A percentile compares a stretch with the other conserved stretches of the same genome.
phyloP scores from a whole-genome alignment of 2,797 vertebrate species.

The Cygnus olor region DNA sequence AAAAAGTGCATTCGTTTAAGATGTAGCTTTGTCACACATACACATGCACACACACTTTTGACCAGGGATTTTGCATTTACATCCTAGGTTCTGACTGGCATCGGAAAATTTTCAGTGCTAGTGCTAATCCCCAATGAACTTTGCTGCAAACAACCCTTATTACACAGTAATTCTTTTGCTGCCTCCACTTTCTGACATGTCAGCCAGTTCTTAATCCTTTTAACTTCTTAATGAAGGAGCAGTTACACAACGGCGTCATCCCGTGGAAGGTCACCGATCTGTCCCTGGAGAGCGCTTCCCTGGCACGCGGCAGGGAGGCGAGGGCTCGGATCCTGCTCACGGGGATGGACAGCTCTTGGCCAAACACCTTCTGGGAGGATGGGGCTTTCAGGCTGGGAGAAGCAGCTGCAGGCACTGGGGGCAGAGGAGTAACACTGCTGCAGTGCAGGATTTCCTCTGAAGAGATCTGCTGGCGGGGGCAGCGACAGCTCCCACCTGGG shows the following conservation, averaged over 20 bases:
- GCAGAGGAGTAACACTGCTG: neutral
- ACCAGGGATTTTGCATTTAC: neutral
- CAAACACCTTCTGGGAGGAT: neutral
- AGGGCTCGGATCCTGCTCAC: neutral
- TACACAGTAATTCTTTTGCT: neutral
- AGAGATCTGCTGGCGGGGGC: neutral
- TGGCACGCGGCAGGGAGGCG: neutral
- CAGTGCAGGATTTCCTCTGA: neutral
- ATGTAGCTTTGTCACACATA: neutral
- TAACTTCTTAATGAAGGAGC: slow-evolving; percentile 22
- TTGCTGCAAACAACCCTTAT: neutral
- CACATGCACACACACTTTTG: neutral
- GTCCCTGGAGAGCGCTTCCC: accelerated
- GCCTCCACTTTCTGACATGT: neutral
- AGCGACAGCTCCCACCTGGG: neutral
- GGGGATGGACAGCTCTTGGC: neutral
- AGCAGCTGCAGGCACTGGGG: neutral
- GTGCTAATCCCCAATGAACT: neutral
- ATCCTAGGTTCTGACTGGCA: neutral
- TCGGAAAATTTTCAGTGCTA: neutral
- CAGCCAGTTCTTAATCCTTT: slow-evolving; percentile 33
- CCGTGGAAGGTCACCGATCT: neutral
- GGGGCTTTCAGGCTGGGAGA: neutral
- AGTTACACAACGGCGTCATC: neutral
- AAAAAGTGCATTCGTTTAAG: neutral